Conservation (phyloP, 2,113 vertebrate genomes). For the Callorhinus ursinus region DNA sequence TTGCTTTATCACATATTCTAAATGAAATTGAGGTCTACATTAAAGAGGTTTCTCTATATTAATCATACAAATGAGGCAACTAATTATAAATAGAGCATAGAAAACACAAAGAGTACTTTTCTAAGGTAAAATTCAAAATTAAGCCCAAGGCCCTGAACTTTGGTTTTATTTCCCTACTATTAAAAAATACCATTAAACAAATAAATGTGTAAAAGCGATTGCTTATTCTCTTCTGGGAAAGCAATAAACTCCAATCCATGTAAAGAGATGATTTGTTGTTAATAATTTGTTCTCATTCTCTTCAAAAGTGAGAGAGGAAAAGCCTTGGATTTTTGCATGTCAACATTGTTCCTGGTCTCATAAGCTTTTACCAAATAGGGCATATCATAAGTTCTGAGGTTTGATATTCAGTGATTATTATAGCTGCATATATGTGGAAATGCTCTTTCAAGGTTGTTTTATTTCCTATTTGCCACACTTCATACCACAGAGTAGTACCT, state of each 20-base stretch:
- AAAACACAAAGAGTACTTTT: background rate
- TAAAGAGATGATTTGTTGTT: constrained; percentile 2
- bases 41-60: background rate
- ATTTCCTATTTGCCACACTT: constrained; percentile 71
- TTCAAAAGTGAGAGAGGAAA: background rate
- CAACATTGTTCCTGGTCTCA: background rate
- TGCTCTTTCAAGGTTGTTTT: constrained; percentile 64
- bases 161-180: background rate
- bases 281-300: background rate
- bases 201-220: background rate
- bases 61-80: background rate
- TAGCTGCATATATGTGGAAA: constrained; percentile 53
- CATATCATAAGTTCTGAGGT: constrained; percentile 45
- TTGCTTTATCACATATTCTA: constrained; percentile 14
- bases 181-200: background rate
- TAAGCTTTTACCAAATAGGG: constrained; percentile 10
- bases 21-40: background rate
- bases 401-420: constrained; percentile 48
- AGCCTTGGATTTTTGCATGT: background rate
- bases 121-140: background rate
- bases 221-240: background rate
- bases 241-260: background rate
- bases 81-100: background rate
- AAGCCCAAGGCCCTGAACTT: background rate
- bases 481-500: constrained; percentile 73